Percentiles rank a stretch among this genome's conserved stretches.
phyloP scores from a whole-genome alignment of 2,113 vertebrate genomes.

The Anser brachyrhynchus region DNA sequence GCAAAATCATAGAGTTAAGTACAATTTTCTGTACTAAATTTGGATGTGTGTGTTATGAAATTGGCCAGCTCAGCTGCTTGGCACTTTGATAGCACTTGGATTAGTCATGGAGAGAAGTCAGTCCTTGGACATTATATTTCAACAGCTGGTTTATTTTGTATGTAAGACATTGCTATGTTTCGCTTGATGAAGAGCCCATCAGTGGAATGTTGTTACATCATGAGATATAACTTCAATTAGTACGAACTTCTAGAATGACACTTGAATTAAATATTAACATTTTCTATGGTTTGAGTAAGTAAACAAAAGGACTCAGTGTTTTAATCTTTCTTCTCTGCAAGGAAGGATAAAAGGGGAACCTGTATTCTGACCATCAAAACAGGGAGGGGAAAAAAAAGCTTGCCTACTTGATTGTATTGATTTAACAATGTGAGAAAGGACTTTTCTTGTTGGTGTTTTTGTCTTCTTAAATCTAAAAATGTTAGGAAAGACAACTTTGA shows the following conservation, averaged over 20 bases:
- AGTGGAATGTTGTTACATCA: conserved; percentile 59
- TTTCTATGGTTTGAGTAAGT: conserved; percentile 29
- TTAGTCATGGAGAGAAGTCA: conserved; percentile 34
- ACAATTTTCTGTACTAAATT: not conserved
- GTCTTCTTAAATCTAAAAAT: not conserved
- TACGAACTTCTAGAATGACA: conserved; percentile 40
- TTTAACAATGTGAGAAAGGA: not conserved
- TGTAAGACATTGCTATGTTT: conserved; percentile 22
- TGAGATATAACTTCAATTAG: conserved; percentile 39
- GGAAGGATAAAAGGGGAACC: not conserved
- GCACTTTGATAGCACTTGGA: not conserved
- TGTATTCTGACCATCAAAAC: not conserved
- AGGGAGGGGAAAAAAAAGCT: too few species aligned
- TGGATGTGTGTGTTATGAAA: not conserved
- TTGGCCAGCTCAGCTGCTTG: not conserved
- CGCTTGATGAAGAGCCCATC: conserved; percentile 8
- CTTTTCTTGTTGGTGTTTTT: not conserved
- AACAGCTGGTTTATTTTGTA: conserved; percentile 54
- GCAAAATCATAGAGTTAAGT: not conserved
- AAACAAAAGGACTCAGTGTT: conserved; percentile 29
- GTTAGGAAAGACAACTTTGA: not conserved
- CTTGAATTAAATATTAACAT: conserved; percentile 64
- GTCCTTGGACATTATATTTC: conserved; percentile 8
- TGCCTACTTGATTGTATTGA: not conserved
- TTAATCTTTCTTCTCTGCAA: not conserved